These are phyloP conservation scores for Rousettus madagascariensis DNA, from an alignment of 2,797 vertebrate species.

Conservation along the genomic window DNA sequence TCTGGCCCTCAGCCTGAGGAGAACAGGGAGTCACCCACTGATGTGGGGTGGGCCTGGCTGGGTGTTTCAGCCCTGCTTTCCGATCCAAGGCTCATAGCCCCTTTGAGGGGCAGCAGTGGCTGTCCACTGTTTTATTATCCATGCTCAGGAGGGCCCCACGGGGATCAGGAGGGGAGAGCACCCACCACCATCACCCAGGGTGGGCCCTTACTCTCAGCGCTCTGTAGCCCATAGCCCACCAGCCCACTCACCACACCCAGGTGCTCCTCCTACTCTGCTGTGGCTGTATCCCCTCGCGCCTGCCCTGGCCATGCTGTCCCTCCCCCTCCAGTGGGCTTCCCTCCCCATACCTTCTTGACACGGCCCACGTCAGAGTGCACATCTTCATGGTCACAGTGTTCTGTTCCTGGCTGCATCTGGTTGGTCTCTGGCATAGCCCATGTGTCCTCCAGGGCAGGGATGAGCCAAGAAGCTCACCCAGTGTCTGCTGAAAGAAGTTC, in stretches of 20 bases:
- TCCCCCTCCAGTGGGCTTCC: not conserved
- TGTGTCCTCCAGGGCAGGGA: not conserved
- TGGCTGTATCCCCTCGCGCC: not conserved
- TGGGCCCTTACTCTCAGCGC: not conserved
- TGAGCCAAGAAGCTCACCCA: not conserved
- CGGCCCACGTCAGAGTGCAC: not conserved
- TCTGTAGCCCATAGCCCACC: not conserved
- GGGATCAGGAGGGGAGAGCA: not conserved
- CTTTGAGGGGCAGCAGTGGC: no score
- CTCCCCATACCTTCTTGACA: not conserved
- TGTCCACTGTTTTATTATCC: not conserved
- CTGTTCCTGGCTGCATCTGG: not conserved
- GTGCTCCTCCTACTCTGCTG: not conserved
- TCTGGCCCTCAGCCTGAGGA: not conserved
- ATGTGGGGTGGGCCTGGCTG: fast-evolving
- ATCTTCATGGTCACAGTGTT: not conserved
- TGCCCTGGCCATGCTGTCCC: not conserved
- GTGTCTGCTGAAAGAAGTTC: not conserved
- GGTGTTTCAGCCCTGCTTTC: not conserved
- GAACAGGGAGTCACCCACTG: not conserved
- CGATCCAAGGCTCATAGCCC: not conserved
- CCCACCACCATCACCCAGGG: no score
- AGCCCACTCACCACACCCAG: not conserved
- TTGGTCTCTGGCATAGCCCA: not conserved
- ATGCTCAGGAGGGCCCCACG: not conserved